Base-by-base conservation (phyloP, 53 echinoderm and acorn worm genomes). In the Holothuria leucospilota region DNA sequence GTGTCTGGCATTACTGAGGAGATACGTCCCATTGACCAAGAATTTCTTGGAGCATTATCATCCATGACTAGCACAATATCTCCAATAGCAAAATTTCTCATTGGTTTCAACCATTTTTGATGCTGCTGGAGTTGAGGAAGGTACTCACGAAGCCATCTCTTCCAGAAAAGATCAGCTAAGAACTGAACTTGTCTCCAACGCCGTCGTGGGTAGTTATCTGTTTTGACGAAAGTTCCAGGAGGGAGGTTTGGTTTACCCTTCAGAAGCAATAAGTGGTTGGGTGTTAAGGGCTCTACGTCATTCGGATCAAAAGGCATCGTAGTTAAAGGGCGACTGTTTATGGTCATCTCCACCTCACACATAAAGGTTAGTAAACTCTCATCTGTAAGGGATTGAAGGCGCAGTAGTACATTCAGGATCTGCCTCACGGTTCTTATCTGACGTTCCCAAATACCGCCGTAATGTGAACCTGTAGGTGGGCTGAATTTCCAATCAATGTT, bases 371-470 rank as follows among this genome's bases (percentile, higher is more conserved):
- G 39, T 53, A 90, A 64, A 72, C 84, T 67, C 39, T 89, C 89
- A n/a, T 89, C 89, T 4, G 27, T 62, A 5, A 90, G 21, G 39
- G 53, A 41, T 46, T 85, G 89, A 18, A 69, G 69, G 34, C 40
- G 68, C 2, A 89, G 53, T 63, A 89, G 62, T 20, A 61, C 42
- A 29, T 89, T 89, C 34, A 89, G 82, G 74, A 89, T 85, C 28
- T 89, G 58, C 29, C 85, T 71, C 10, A 89, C 65, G 21, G 89
- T 89, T 26, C 89, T 4, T 6, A 89, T 89, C 29, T 89, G 89
- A 24, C 84, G 69, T 52, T 86, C 85, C 85, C 90, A 78, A 7
- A 86, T 51, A 24, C 90, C 85, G 25, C 90, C 90, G 23, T 79
- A 79, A 59, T 86, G 85, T 8, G 90, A 90, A 2, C 86, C 90